Percentiles rank a stretch among this genome's conserved stretches.
These are phyloP conservation scores for Hybognathus amarus DNA, from an alignment of 2,797 vertebrate species.

Conservation along the genomic window DNA sequence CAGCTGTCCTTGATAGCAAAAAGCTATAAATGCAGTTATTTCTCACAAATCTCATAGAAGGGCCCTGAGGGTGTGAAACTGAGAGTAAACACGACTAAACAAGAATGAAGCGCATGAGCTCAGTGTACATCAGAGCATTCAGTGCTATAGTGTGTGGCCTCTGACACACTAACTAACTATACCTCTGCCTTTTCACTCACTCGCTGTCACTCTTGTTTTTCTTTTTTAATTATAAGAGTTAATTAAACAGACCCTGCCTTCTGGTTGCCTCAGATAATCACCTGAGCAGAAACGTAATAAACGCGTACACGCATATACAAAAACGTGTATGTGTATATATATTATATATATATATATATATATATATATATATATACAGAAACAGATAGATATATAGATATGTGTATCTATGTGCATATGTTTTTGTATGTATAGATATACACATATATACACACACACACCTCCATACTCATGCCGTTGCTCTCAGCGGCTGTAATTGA, in stretches of 20 bases:
- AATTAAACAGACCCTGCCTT: slow-evolving; percentile 74
- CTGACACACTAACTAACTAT: slow-evolving; percentile 14
- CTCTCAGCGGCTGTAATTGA: slow-evolving; percentile 47
- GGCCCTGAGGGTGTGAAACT: not conserved
- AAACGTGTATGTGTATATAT: no score
- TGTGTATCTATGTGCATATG: no score
- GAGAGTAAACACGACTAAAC: slow-evolving; percentile 13
- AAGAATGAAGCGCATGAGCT: not conserved
- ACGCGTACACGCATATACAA: not conserved
- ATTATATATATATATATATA: slow-evolving; percentile 1
- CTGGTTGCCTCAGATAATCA: slow-evolving; percentile 73
- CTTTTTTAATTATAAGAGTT: slow-evolving; percentile 73
- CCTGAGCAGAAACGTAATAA: slow-evolving; percentile 30
- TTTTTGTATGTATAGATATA: no score
- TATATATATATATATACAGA: not conserved
- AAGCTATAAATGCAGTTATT: slow-evolving; percentile 13
- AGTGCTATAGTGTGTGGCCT: not conserved
- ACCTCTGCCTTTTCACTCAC: slow-evolving; percentile 1
- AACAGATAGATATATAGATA: no score
- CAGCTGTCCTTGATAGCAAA: slow-evolving; percentile 13
- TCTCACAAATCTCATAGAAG: slow-evolving; percentile 16
- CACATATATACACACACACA: not conserved
- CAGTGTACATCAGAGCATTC: not conserved
- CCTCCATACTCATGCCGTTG: slow-evolving; percentile 37
- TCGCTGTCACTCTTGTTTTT: slow-evolving; percentile 9